Percentiles rank a stretch among this genome's conserved stretches.
These are phyloP conservation scores for Eueides isabella DNA, from an alignment of 1,140 invertebrate genomes.

Conservation along the genomic window DNA sequence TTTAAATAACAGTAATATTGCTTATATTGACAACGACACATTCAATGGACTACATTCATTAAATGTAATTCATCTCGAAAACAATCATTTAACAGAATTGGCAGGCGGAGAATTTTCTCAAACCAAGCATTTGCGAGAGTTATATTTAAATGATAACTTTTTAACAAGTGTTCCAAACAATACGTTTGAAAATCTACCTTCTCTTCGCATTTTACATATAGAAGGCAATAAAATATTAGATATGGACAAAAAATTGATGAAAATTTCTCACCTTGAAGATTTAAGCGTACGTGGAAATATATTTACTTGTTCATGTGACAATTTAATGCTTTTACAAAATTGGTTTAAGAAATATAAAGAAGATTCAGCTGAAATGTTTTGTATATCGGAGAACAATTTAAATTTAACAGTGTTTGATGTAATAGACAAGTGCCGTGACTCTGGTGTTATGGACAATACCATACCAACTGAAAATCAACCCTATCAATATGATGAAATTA, in stretches of 20 bases:
- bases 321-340: conserved; percentile 83
- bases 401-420: conserved; percentile 85
- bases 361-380: conserved; percentile 86
- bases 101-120: conserved; percentile 90
- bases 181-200: conserved; percentile 88
- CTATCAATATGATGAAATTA: conserved; percentile 78
- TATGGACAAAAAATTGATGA: conserved; percentile 87
- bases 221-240: conserved; percentile 90
- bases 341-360: conserved; percentile 87
- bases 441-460: conserved; percentile 88
- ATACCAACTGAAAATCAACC: conserved; percentile 84
- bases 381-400: conserved; percentile 83
- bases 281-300: conserved; percentile 86
- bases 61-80: conserved; percentile 90
- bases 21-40: conserved; percentile 89
- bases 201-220: conserved; percentile 88
- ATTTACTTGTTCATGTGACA: conserved; percentile 88
- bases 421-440: conserved; percentile 86
- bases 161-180: conserved; percentile 88
- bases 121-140: conserved; percentile 89
- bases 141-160: conserved; percentile 92
- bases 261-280: conserved; percentile 86
- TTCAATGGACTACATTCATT: conserved; percentile 91
- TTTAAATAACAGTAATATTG: conserved; percentile 91
- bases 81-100: conserved; percentile 88